Evolutionary conservation across 2,113 vertebrate species (phyloP), one percentile per base, ranked within the genome.

Genomic region (Nycticebus coucang): DNA sequence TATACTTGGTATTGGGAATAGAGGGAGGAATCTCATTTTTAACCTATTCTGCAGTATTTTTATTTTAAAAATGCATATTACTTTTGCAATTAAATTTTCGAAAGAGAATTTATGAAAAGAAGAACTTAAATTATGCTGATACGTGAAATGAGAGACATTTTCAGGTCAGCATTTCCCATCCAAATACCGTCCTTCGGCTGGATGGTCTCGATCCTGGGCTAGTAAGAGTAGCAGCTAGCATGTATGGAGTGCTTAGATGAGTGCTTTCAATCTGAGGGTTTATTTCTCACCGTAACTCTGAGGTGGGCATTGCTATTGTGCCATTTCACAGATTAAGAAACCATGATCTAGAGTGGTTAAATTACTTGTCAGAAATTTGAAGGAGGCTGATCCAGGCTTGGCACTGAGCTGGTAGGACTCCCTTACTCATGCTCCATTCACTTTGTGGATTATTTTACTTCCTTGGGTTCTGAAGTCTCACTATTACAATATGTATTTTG

Each of bases 1-100:
- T 53, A 64, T 7, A 53, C 18, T 89, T 96, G 89, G n/a, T 75
- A 45, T 57, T 60, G n/a, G 28, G 33, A 37, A 13, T 95, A 15
- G 59, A 22, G 62, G 64, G 72, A 87, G 13, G 24, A 91, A 14
- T 85, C 35, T 96, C 7, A 85, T 10, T 33, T 64, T 83, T 84
- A 91, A 91, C 12, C 2, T 95, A 5, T 84, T 82, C 10, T 80
- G 78, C 2, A 79, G 7, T 24, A 78, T 66, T 45, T 95, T 88
- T 50, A 21, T 84, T 72, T 26, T 79, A 50, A 35, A 94, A 87
- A 89, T 69, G 4, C 33, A 50, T 87, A 78, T 91, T 75, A 59
- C 12, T 90, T 93, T 68, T 87, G 53, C 12, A 81, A 86, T 59
- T 88, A 94, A 89, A 53, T 60, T 96, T 94, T 89, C 28, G 50